A percentile compares a stretch with the other conserved stretches of the same genome.
Conservation (phyloP, 2,888 invertebrate genomes). For the Pammene fasciana region DNA sequence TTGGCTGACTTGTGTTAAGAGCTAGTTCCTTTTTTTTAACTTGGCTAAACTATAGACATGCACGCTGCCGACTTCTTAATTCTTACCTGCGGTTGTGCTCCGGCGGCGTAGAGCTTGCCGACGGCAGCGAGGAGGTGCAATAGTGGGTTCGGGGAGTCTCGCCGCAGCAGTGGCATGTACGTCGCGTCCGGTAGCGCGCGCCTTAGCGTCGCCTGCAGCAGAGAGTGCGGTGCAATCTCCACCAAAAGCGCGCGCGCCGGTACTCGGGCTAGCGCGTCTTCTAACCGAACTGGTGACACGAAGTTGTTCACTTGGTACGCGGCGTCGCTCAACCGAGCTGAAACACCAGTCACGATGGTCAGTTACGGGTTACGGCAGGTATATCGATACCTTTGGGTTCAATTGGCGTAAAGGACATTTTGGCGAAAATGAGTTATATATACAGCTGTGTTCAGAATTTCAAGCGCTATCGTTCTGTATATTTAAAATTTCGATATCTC, state of each 20-base stretch:
- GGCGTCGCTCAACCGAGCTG: constrained; percentile 91
- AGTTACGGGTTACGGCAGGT: no score
- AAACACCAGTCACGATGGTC: background rate
- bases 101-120: constrained; percentile 92
- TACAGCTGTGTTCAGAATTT: no score
- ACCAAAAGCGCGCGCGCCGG: constrained; percentile 72
- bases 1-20: no score
- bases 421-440: no score
- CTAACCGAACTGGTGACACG: constrained; percentile 93
- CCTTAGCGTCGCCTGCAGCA: constrained; percentile 94
- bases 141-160: constrained; percentile 89
- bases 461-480: no score
- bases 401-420: no score
- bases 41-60: no score
- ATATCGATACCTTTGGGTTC: no score
- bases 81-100: constrained; percentile 87
- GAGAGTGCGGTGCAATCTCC: constrained; percentile 98
- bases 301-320: constrained; percentile 98
- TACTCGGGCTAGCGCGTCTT: constrained; percentile 86
- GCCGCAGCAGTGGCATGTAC: constrained; percentile 93
- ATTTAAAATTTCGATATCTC: no score
- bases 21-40: no score
- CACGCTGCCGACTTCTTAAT: no score
- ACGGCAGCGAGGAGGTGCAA: constrained; percentile 89
- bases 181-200: constrained; percentile 73